phyloP scores from a whole-genome alignment of 2,113 vertebrate genomes.

The Tinamus guttatus region DNA sequence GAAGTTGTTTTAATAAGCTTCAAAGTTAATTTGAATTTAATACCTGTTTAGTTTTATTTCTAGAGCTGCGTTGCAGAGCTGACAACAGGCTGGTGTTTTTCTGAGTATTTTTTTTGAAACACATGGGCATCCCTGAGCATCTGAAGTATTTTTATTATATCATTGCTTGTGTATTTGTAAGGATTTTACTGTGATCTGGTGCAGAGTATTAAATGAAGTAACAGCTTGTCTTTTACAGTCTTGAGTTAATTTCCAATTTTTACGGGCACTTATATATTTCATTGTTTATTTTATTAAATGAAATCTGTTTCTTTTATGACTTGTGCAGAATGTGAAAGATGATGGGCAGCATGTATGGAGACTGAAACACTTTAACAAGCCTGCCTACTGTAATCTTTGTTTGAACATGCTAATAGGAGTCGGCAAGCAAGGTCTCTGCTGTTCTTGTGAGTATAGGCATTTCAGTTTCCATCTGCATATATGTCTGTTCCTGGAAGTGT shows the following conservation, averaged over 20 bases:
- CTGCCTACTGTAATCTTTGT: constrained; percentile 96
- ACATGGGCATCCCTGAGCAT: background rate
- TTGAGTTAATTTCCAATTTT: constrained; percentile 68
- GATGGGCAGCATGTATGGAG: constrained; percentile 96
- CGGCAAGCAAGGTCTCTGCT: constrained; percentile 94
- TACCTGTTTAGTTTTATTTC: background rate
- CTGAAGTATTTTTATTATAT: background rate
- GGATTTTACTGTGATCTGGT: constrained; percentile 53
- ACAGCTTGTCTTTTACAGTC: constrained; percentile 76
- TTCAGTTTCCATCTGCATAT: background rate
- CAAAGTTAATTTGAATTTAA: background rate
- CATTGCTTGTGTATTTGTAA: constrained; percentile 51
- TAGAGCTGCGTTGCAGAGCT: background rate
- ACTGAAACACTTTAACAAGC: constrained; percentile 96
- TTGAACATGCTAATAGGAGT: constrained; percentile 95
- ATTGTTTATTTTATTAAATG: constrained; percentile 74
- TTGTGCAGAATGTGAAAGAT: constrained; percentile 92
- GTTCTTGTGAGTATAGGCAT: constrained; percentile 87
- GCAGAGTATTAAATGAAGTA: constrained; percentile 68
- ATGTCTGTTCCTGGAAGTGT: background rate
- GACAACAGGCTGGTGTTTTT: background rate
- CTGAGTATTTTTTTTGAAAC: background rate
- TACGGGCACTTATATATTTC: constrained; percentile 64
- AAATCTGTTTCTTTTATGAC: constrained; percentile 75
- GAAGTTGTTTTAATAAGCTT: background rate